Evolutionary conservation across 2,888 invertebrate species (phyloP), one percentile per base, ranked within the genome.

Genomic region (Agrochola lychnidis): DNA sequence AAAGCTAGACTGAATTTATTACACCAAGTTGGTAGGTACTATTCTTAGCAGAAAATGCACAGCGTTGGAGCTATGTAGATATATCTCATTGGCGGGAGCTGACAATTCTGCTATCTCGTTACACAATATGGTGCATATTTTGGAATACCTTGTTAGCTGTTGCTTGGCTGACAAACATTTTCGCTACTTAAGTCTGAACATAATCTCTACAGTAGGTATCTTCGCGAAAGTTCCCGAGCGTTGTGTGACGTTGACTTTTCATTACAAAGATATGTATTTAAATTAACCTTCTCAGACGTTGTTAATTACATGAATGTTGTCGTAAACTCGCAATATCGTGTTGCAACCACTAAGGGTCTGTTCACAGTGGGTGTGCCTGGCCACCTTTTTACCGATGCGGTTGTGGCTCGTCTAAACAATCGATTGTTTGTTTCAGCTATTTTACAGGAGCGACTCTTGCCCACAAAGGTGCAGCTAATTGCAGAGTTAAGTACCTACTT

Each of bases 191-290:
- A 57, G 59, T 81, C 59, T 56, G 59, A 67, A 70, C 56, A 42
- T 79, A 83, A 71, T 82, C 83, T 69, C 48, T 22, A 16, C 42
- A 61, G 64, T n/a, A n/a, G n/a, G n/a, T 56, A 79, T 70, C 30
- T 68, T 48, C 25, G 45, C 12, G 14, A 70, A 78, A 45, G 40
- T 59, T 64, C 22, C 51, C 51, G n/a, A 67, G 61, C 64, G 30
- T 78, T 42, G 42, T 56, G 42, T 25, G 30, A 51, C 48, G 80
- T 73, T 80, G 48, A 71, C 61, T 63, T 76, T 79, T 76, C 51
- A 76, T 80, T 73, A 56, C 19, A 42, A 59, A 63, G 63, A 70
- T 57, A 62, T 36, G 10, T 59, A 70, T 62, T 66, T 66, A 62
- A 70, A 59, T 79, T 63, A 61, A 73, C 48, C 53, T 70, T 61